phyloP scores from a whole-genome alignment of 1,140 invertebrate genomes.

The Formica selysi region DNA sequence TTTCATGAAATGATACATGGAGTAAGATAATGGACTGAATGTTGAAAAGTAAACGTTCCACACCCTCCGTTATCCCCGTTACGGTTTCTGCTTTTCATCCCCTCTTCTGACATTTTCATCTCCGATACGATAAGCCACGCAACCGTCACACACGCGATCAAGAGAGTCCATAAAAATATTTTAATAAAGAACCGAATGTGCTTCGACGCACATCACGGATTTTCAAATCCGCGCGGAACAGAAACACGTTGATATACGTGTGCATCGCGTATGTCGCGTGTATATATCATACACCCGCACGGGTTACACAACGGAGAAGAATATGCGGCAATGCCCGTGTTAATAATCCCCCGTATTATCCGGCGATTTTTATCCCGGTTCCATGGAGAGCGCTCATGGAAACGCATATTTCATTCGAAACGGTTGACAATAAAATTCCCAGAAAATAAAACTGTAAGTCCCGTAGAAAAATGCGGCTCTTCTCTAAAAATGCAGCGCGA shows the following conservation, averaged over 20 bases:
- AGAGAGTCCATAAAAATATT: conserved; percentile 42
- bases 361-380: conserved; percentile 53
- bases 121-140: conserved; percentile 11
- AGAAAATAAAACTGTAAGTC: conserved; percentile 63
- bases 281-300: conserved; percentile 21
- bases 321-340: conserved; percentile 49
- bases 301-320: conserved; percentile 28
- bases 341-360: conserved; percentile 63
- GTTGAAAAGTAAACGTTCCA: background rate
- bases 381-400: conserved; percentile 35
- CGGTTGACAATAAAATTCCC: conserved; percentile 63
- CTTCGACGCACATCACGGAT: conserved; percentile 12
- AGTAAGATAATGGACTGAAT: conserved; percentile 18
- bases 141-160: background rate
- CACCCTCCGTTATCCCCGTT: background rate
- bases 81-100: background rate
- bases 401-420: conserved; percentile 60
- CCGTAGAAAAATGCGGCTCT: conserved; percentile 46
- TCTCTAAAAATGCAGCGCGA: conserved; percentile 53
- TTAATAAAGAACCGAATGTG: conserved; percentile 52
- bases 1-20: background rate
- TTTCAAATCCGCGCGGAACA: conserved; percentile 47
- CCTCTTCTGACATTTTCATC: background rate
- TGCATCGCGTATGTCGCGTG: background rate
- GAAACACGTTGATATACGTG: conserved; percentile 2